Conservation (phyloP, 2,113 vertebrate species). For the Illadopsis cleaveri region DNA sequence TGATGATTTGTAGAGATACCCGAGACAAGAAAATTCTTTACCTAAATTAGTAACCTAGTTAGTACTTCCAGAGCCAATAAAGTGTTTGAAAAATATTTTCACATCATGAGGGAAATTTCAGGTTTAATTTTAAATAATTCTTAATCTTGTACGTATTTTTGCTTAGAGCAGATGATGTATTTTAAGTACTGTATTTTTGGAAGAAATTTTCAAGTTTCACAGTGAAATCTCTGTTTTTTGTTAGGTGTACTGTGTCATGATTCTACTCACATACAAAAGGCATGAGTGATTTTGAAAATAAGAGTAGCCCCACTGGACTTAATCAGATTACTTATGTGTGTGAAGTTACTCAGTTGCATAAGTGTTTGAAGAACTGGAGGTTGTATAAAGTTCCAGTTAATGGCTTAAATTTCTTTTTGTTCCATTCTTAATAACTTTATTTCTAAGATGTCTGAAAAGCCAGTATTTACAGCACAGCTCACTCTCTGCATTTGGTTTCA, state of each 20-base stretch:
- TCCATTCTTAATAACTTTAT: not conserved
- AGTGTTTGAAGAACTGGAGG: not conserved
- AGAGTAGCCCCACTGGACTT: not conserved
- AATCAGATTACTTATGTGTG: not conserved
- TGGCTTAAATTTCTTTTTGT: not conserved
- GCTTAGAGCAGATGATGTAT: not conserved
- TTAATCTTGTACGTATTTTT: not conserved
- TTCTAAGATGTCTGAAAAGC: not conserved
- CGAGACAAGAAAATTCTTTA: not conserved
- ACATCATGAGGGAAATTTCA: not conserved
- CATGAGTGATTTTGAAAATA: constrained; percentile 8
- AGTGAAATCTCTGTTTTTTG: not conserved
- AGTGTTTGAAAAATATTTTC: not conserved
- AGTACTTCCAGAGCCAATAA: not conserved
- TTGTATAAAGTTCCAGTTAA: constrained; percentile 19
- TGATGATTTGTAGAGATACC: constrained; percentile 7
- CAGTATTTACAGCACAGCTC: not conserved
- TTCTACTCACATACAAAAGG: not conserved
- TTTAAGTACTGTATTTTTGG: not conserved
- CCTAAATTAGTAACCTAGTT: constrained; percentile 23
- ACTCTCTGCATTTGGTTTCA: not conserved
- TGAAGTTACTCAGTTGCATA: not conserved
- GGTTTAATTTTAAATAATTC: not conserved
- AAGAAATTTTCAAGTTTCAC: not conserved
- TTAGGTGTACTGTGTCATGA: not conserved